Percentiles rank a stretch among this genome's conserved stretches.
These are phyloP conservation scores for Miniopterus natalensis DNA, from an alignment of 2,113 vertebrate genomes.

Conservation along the genomic window DNA sequence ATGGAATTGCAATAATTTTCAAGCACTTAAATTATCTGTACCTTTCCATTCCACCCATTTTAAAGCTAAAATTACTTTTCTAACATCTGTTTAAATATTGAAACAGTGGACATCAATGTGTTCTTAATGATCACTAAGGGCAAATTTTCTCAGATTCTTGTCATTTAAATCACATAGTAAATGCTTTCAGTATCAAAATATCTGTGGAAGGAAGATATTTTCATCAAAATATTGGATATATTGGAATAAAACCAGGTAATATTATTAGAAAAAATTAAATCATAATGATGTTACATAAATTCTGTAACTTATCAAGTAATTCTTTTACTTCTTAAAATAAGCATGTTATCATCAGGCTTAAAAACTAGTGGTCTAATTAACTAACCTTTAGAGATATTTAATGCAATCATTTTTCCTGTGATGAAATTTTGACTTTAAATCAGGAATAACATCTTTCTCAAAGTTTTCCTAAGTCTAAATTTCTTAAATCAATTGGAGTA, in stretches of 20 bases:
- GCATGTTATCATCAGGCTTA: background rate
- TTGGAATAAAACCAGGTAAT: background rate
- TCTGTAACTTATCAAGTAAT: background rate
- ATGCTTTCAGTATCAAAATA: constrained; percentile 19
- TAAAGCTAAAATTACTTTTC: constrained; percentile 5
- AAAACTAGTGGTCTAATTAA: constrained; percentile 29
- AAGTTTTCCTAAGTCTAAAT: background rate
- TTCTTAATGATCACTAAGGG: background rate
- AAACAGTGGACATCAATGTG: background rate
- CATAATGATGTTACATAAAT: background rate
- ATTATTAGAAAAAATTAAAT: constrained; percentile 38
- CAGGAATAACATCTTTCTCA: background rate
- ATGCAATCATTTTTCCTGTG: background rate
- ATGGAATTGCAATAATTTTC: background rate
- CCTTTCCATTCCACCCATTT: background rate
- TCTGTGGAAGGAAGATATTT: background rate
- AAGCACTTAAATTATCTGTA: constrained; percentile 25
- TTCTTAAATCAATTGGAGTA: background rate
- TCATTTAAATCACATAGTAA: constrained; percentile 21
- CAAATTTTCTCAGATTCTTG: constrained; percentile 17
- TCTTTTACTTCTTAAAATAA: constrained; percentile 15
- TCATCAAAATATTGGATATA: constrained; percentile 25
- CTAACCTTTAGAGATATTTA: constrained; percentile 34
- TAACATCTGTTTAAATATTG: background rate
- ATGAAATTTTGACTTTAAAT: constrained; percentile 50